Evolutionary conservation across 2,888 invertebrate species (phyloP).

Genomic region (Orchestes rusci): DNA sequence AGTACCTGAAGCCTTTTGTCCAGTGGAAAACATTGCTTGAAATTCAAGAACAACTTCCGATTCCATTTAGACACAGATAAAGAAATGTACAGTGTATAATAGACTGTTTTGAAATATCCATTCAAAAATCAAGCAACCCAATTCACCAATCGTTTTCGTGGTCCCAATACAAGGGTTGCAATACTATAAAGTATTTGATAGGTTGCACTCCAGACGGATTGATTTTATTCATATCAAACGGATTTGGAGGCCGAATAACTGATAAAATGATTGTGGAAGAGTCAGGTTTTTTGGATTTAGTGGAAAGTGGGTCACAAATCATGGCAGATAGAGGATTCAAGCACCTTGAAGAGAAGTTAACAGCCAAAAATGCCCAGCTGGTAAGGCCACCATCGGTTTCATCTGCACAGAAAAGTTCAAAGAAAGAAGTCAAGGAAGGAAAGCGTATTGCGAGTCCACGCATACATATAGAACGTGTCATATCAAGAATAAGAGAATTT

Average conservation of each 20-base stretch:
- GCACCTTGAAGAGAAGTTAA: slow-evolving; percentile 6
- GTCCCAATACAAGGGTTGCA: background rate
- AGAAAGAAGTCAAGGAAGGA: slow-evolving; percentile 23
- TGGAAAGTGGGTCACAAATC: slow-evolving; percentile 11
- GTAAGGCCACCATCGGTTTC: slow-evolving; percentile 20
- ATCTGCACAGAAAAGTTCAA: slow-evolving; percentile 13
- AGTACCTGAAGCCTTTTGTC: slow-evolving; percentile 1
- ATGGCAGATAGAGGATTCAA: slow-evolving; percentile 16
- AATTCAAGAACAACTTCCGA: slow-evolving; percentile 10
- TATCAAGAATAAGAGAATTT: slow-evolving; percentile 27
- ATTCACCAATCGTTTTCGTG: background rate
- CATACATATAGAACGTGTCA: slow-evolving; percentile 30
- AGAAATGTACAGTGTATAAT: slow-evolving; percentile 15
- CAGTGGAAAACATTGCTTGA: slow-evolving; percentile 13
- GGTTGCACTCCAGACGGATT: slow-evolving; percentile 9
- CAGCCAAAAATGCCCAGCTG: slow-evolving; percentile 8
- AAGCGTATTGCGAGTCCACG: slow-evolving; percentile 27
- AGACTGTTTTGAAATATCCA: slow-evolving; percentile 17
- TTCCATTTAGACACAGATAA: slow-evolving; percentile 12
- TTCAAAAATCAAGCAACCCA: slow-evolving; percentile 4
- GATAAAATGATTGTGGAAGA: slow-evolving; percentile 25
- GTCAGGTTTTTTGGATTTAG: slow-evolving; percentile 22
- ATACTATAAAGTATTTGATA: background rate
- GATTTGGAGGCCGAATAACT: slow-evolving; percentile 26
- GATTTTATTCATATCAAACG: slow-evolving; percentile 11